Percentiles rank a stretch among this genome's conserved stretches.
These are phyloP conservation scores for Champsocephalus gunnari DNA, from an alignment of 2,797 vertebrate genomes.

Conservation along the genomic window DNA sequence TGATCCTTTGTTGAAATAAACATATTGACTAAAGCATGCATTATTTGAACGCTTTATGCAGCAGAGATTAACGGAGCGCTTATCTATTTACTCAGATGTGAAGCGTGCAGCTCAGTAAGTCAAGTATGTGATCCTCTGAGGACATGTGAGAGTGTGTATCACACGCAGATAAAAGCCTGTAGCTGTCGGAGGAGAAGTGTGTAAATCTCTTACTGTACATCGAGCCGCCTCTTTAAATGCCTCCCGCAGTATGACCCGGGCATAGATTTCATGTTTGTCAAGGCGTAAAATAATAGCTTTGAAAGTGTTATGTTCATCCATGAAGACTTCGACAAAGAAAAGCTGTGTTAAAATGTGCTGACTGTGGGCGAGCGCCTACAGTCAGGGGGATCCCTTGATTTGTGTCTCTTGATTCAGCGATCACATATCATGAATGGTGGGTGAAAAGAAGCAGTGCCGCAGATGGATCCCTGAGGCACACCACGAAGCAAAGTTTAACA, in stretches of 20 bases:
- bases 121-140: slow-evolving; percentile 21
- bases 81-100: slow-evolving; percentile 48
- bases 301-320: slow-evolving; percentile 56
- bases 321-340: slow-evolving; percentile 53
- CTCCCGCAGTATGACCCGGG: slow-evolving; percentile 58
- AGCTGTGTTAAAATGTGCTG: slow-evolving; percentile 50
- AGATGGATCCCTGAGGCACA: slow-evolving; percentile 76
- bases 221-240: slow-evolving; percentile 57
- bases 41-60: background rate
- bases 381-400: slow-evolving; percentile 56
- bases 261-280: slow-evolving; percentile 71
- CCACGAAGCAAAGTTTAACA: slow-evolving; percentile 73
- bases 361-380: slow-evolving; percentile 37
- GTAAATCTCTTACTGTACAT: slow-evolving; percentile 64
- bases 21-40: background rate
- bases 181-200: slow-evolving; percentile 49
- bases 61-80: slow-evolving; percentile 5
- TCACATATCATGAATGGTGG: slow-evolving; percentile 65
- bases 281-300: slow-evolving; percentile 72
- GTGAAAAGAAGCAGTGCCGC: slow-evolving; percentile 32
- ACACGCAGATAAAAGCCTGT: slow-evolving; percentile 51
- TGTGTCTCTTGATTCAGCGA: slow-evolving; percentile 69
- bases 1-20: background rate
- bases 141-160: slow-evolving; percentile 50
- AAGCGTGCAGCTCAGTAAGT: slow-evolving; percentile 20